Conservation (phyloP, 2,797 vertebrate species). For the Euphonia xanthogaster region DNA sequence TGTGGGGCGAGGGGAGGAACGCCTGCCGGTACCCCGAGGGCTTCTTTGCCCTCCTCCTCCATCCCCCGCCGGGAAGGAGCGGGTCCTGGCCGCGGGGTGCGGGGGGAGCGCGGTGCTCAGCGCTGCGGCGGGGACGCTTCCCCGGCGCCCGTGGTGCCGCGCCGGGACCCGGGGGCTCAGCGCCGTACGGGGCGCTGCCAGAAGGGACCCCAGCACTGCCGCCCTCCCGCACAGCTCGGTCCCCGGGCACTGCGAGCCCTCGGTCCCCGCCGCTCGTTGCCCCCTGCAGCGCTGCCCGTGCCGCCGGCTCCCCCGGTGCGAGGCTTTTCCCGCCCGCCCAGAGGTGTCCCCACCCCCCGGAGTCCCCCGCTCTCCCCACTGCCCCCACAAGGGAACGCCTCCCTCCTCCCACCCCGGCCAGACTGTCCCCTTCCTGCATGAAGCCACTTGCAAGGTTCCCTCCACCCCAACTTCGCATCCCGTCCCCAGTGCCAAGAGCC, state of each 20-base stretch:
- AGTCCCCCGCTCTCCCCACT: background rate
- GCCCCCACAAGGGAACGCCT: background rate
- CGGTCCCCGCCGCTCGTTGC: background rate
- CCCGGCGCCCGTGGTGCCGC: background rate
- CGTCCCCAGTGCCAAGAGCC: fast-evolving
- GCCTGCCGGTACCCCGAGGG: background rate
- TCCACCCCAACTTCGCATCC: background rate
- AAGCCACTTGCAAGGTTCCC: background rate
- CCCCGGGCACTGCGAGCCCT: background rate
- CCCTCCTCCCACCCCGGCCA: background rate
- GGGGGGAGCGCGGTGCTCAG: background rate
- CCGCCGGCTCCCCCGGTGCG: background rate
- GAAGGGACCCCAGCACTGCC: background rate
- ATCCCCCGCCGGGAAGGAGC: background rate
- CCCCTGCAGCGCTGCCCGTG: background rate
- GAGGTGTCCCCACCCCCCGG: background rate
- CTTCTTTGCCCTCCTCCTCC: background rate
- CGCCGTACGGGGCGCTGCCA: background rate
- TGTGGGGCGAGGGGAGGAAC: too few relatives aligned
- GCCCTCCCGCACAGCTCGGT: background rate
- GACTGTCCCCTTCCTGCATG: background rate
- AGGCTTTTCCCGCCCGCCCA: background rate
- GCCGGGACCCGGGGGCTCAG: background rate
- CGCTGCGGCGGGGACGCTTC: background rate
- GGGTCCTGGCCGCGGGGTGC: background rate